These are phyloP conservation scores for Nyctereutes procyonoides DNA, from an alignment of 2,113 vertebrate genomes.

Conservation along the genomic window DNA sequence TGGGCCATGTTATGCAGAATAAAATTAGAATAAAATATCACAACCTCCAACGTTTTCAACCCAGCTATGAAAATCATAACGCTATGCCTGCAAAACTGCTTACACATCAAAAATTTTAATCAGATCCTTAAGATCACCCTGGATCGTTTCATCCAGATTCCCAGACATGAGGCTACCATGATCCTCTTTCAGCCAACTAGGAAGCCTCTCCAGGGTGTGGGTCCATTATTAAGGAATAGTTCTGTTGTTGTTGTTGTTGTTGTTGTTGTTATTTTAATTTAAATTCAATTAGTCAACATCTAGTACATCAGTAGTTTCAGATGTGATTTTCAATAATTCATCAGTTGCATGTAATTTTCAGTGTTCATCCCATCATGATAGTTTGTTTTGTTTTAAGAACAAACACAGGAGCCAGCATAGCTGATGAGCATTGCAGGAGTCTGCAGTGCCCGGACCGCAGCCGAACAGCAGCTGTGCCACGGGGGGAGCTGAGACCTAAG, in stretches of 20 bases:
- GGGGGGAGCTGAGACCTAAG: not conserved
- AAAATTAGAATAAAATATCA: slow-evolving; percentile 57
- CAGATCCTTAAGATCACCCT: not conserved
- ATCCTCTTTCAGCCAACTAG: not conserved
- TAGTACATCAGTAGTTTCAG: no score
- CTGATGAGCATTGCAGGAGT: accelerated
- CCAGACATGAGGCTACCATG: not conserved
- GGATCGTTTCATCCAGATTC: not conserved
- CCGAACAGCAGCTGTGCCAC: accelerated
- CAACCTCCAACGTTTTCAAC: not conserved
- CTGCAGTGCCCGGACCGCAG: accelerated
- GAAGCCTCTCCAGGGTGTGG: not conserved
- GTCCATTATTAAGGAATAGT: not conserved
- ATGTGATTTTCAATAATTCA: no score
- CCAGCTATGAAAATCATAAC: not conserved
- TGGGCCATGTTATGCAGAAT: slow-evolving; percentile 38
- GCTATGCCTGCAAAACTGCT: not conserved
- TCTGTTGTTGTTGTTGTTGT: not conserved
- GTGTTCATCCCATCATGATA: no score
- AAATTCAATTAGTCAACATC: no score
- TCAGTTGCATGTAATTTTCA: no score
- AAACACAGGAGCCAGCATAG: not conserved
- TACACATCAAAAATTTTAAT: not conserved
- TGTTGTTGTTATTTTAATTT: not conserved
- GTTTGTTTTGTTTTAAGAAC: not conserved